phyloP scores from a whole-genome alignment of 2,113 vertebrate genomes.

The Coturnix japonica region DNA sequence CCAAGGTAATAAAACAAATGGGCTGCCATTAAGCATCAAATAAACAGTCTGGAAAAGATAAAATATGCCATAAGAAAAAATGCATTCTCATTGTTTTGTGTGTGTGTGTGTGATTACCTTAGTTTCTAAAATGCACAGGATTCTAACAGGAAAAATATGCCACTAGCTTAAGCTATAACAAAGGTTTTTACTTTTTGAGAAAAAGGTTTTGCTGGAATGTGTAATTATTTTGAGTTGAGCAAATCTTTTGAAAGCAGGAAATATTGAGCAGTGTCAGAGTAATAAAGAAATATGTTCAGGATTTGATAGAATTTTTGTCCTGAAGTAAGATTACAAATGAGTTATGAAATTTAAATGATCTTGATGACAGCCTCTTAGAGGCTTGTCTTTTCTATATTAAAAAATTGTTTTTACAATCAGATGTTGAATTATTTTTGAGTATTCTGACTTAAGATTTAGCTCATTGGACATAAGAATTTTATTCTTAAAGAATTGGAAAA shows the following conservation, averaged over 20 bases:
- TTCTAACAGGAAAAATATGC: not conserved
- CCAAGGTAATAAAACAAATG: not conserved
- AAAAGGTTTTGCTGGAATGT: not conserved
- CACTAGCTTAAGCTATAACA: not conserved
- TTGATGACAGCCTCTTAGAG: not conserved
- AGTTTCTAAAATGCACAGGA: not conserved
- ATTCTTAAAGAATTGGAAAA: not conserved
- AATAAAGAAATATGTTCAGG: not conserved
- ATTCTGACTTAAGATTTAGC: not conserved
- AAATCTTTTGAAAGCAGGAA: not conserved
- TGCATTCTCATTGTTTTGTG: not conserved
- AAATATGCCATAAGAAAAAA: not conserved
- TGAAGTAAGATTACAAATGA: not conserved
- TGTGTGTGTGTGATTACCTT: not conserved
- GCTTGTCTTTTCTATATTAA: not conserved
- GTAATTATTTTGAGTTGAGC: not conserved
- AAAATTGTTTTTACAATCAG: not conserved
- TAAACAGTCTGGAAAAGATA: not conserved
- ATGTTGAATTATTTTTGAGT: not conserved
- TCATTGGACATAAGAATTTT: not conserved
- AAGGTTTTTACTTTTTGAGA: not conserved
- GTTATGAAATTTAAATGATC: not conserved
- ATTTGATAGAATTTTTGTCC: not conserved
- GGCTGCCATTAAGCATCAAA: not conserved
- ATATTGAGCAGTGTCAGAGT: not conserved